Evolutionary conservation across 2,888 invertebrate species (phyloP), one percentile per base, ranked within the genome.

Genomic region (Metacarcinus magister): DNA sequence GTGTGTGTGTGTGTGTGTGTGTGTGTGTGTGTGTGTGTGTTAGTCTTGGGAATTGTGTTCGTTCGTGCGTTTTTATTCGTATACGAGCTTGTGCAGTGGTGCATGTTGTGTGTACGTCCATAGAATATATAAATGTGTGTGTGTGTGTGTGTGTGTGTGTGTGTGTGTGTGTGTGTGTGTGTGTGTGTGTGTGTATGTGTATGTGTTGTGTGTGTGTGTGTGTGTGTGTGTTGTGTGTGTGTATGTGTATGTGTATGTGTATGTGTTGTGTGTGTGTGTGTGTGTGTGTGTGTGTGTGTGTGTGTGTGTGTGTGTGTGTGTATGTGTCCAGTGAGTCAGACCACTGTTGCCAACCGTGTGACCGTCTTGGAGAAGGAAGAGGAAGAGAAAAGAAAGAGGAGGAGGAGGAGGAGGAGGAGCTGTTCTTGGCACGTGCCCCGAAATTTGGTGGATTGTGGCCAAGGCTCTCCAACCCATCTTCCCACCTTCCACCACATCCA

Each of bases 401-500:
- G 87, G 87, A 16, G 39, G 87, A 10, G 87, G 87, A 39, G 23
- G 39, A 7, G 87, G 87, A 13, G 87, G 87, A 32, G 87, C 32
- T 23, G 87, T 39, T 87, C 32, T 87, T 87, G 87, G 87, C 87
- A 87, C 87, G 87, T 87, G 87, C 39, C 32, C 39, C 39, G 87
- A 39, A 87, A 87, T 87, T 87, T 39, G 87, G 39, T 87, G 87
- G 87, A 87, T 32, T 87, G 87, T 39, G 39, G 87, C 87, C 87
- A 87, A 87, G 39, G 87, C 87, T 87, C 87, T 87, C 87, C 32
- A 32, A 39, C 87, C 39, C 87, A 87, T 87, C 87, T 87, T 87
- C 39, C 75, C 87, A 10, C 87, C 87, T 16, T 16, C 32, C 87
- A 39, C 87, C 87, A 87, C 87, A 87, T n/a, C 87, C 87, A 87